Conservation (phyloP, 2,797 vertebrate genomes). For the Lerista edwardsae region DNA sequence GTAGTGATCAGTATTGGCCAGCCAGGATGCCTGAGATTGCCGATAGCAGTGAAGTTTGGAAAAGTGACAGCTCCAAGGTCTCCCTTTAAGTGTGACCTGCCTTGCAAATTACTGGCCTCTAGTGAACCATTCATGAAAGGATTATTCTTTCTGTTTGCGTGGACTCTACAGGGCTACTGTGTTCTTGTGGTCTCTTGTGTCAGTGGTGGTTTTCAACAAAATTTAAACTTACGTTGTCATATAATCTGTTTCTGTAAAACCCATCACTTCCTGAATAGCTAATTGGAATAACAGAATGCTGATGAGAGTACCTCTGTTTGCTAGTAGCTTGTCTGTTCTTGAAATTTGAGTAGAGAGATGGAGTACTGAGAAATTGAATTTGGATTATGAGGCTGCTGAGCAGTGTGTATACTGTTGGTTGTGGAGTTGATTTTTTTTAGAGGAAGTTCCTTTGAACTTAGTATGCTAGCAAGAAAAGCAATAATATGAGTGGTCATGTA, state of each 20-base stretch:
- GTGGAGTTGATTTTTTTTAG: background rate
- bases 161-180: background rate
- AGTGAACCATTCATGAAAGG: background rate
- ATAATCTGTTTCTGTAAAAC: conserved; percentile 1
- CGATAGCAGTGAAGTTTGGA: background rate
- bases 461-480: background rate
- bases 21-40: no score
- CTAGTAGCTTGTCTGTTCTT: background rate
- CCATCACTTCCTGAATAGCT: background rate
- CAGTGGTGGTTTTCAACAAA: conserved; percentile 2
- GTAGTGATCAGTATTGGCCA: no score
- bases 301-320: background rate
- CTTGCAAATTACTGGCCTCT: no score
- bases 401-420: background rate
- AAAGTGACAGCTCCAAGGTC: no score
- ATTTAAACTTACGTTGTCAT: background rate
- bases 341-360: no score
- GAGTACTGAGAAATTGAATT: background rate
- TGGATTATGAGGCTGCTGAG: background rate
- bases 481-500: background rate
- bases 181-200: conserved; percentile 11
- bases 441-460: background rate
- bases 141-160: background rate
- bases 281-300: background rate
- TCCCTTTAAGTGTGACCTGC: background rate